A percentile compares a stretch with the other conserved stretches of the same genome.
Evolutionary conservation across 2,888 invertebrate genomes (phyloP).

Genomic region (Eledone cirrhosa): DNA sequence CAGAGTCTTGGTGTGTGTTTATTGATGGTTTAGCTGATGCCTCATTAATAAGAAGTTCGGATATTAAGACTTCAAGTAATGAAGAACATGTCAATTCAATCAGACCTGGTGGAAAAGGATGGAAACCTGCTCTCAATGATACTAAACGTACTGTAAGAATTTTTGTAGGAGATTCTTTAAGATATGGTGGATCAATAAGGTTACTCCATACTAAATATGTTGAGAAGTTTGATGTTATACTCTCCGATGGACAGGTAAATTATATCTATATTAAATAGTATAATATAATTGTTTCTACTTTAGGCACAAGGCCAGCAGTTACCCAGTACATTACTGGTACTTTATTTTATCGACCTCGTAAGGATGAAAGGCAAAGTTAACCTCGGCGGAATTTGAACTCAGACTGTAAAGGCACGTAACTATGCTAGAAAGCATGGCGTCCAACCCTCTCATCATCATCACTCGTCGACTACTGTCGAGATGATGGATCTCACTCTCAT

Average conservation of each 20-base stretch:
- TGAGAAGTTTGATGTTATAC: constrained; percentile 15
- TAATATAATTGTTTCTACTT: no score
- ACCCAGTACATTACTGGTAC: no score
- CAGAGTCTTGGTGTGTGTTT: background rate
- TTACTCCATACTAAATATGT: constrained; percentile 9
- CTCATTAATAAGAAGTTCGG: background rate
- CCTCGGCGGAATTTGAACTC: no score
- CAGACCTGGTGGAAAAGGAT: constrained; percentile 3
- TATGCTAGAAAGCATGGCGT: no score
- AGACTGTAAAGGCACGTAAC: no score
- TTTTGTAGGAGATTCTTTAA: constrained; percentile 9
- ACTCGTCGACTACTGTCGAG: no score
- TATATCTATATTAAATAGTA: no score
- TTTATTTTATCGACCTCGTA: no score
- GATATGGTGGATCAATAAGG: background rate
- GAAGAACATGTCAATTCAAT: constrained; percentile 7
- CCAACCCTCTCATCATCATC: no score
- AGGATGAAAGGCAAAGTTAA: no score
- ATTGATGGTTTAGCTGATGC: background rate
- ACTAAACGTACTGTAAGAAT: constrained; percentile 3
- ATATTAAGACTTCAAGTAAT: background rate
- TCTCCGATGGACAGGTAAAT: background rate
- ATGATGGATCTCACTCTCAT: no score
- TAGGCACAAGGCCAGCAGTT: no score
- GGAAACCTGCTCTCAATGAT: background rate